These are phyloP conservation scores for Ictidomys tridecemlineatus DNA, from an alignment of 2,113 vertebrate genomes.

Conservation along the genomic window DNA sequence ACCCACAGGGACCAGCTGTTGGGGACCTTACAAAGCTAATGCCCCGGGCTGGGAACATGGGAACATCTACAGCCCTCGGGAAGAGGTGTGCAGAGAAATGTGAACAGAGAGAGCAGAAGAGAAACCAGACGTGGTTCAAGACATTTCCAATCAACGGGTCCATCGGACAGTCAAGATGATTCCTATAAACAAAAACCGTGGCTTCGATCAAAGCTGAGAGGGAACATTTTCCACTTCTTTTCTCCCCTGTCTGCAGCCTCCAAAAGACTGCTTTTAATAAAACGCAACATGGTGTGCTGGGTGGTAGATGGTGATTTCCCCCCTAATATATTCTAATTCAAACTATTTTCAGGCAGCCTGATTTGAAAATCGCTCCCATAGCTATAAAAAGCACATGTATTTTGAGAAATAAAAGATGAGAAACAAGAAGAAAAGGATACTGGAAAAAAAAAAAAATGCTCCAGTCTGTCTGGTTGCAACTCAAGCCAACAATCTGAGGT, in stretches of 20 bases:
- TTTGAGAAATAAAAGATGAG: constrained; percentile 80
- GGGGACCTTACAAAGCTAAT: neutral
- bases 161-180: neutral
- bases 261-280: constrained; percentile 42
- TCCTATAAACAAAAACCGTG: neutral
- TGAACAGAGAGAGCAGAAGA: neutral
- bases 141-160: constrained; percentile 28
- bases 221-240: neutral
- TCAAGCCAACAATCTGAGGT: constrained; percentile 71
- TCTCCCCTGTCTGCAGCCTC: constrained; percentile 27
- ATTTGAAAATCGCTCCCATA: constrained; percentile 73
- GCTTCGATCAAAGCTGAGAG: constrained; percentile 1
- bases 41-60: neutral
- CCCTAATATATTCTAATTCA: constrained; percentile 73
- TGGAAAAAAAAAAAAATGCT: constrained; percentile 2
- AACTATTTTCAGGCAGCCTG: constrained; percentile 70
- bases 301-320: constrained; percentile 60
- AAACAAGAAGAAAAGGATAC: constrained; percentile 74
- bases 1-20: no score
- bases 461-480: constrained; percentile 65
- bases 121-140: neutral
- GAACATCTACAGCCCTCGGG: neutral
- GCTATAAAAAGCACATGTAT: constrained; percentile 79
- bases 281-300: constrained; percentile 58
- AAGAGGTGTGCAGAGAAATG: neutral